Percentiles rank a stretch among this genome's conserved stretches.
These are phyloP conservation scores for Hipposideros armiger DNA, from an alignment of 2,113 vertebrate species.

Conservation along the genomic window DNA sequence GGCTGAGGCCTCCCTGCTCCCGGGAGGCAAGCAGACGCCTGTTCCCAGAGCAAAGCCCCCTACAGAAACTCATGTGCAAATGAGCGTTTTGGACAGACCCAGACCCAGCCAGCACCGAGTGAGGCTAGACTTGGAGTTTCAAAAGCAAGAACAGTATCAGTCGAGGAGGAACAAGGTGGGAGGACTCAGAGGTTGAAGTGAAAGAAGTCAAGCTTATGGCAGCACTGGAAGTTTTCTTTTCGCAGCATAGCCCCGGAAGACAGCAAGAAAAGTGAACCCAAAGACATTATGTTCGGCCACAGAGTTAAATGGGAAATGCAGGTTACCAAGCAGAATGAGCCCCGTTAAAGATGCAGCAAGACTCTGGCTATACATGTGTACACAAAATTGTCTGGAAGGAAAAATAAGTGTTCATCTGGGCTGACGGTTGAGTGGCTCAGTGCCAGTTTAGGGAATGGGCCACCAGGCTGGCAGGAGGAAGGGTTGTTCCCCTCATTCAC, in stretches of 20 bases:
- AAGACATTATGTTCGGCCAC: background rate
- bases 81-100: background rate
- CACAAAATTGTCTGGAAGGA: background rate
- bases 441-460: background rate
- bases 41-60: background rate
- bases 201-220: background rate
- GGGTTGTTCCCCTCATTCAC: background rate
- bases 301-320: background rate
- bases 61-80: background rate
- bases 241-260: background rate
- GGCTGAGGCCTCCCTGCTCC: background rate
- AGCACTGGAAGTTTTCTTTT: background rate
- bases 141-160: background rate
- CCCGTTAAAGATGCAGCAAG: background rate
- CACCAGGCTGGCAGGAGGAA: background rate
- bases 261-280: background rate
- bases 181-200: background rate
- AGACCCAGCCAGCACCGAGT: background rate
- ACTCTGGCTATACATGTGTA: background rate
- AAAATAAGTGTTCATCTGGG: background rate
- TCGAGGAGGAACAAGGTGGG: background rate
- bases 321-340: background rate
- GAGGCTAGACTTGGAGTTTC: background rate
- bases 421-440: rapidly evolving
- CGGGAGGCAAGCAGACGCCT: background rate